Conservation (phyloP, 2,888 invertebrate species). For the Oligia latruncula region DNA sequence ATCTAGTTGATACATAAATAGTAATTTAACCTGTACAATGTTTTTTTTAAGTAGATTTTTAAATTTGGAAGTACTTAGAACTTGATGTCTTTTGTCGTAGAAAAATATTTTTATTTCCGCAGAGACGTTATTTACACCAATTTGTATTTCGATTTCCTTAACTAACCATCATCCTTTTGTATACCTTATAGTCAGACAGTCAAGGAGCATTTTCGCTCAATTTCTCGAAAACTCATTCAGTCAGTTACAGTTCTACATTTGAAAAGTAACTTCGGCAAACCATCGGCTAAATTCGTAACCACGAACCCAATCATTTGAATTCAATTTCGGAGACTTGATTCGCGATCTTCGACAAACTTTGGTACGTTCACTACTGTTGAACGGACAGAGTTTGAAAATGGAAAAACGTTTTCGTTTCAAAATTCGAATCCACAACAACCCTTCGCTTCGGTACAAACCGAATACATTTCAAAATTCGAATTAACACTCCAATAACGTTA, state of each 20-base stretch:
- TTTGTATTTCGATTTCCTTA: slow-evolving; percentile 25
- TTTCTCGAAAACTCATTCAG: slow-evolving; percentile 53
- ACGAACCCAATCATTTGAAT: slow-evolving; percentile 44
- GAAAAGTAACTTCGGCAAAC: slow-evolving; percentile 56
- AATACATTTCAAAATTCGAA: slow-evolving; percentile 18
- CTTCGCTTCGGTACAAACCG: slow-evolving; percentile 16
- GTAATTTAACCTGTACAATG: slow-evolving; percentile 24
- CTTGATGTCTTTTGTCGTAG: slow-evolving; percentile 59
- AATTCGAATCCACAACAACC: slow-evolving; percentile 35
- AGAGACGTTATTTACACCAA: slow-evolving; percentile 44
- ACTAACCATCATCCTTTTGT: slow-evolving; percentile 40
- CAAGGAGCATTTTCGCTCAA: slow-evolving; percentile 53
- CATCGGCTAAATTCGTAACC: slow-evolving; percentile 63
- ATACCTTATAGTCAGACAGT: slow-evolving; percentile 56
- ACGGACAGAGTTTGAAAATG: slow-evolving; percentile 33
- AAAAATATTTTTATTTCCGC: slow-evolving; percentile 60
- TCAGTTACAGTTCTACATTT: slow-evolving; percentile 47
- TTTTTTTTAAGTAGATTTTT: slow-evolving; percentile 7
- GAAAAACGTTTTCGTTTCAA: slow-evolving; percentile 5
- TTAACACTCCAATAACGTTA: slow-evolving; percentile 21
- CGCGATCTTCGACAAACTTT: slow-evolving; percentile 31
- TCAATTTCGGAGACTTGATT: slow-evolving; percentile 28
- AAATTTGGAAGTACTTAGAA: slow-evolving; percentile 27
- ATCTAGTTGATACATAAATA: slow-evolving; percentile 23
- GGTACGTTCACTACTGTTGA: slow-evolving; percentile 25